phyloP scores from a whole-genome alignment of 2,797 vertebrate species.

The Sebastes nivosus region DNA sequence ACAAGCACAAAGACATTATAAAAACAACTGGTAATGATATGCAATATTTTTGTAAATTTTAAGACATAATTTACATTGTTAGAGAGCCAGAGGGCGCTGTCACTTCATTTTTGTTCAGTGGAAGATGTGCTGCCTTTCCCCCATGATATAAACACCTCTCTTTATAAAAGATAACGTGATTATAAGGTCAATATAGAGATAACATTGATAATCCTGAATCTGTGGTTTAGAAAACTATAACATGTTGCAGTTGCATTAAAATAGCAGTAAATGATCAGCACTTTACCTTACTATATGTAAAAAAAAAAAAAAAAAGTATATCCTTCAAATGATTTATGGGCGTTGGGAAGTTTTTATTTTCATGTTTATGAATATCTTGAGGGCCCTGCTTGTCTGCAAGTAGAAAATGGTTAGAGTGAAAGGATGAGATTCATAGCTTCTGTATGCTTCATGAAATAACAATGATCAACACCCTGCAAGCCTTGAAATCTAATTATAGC shows the following conservation, averaged over 20 bases:
- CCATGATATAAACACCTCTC: background rate
- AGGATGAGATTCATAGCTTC: constrained; percentile 36
- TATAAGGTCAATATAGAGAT: background rate
- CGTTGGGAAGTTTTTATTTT: constrained; percentile 23
- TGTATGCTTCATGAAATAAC: constrained; percentile 63
- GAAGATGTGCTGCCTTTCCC: background rate
- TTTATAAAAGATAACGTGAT: background rate
- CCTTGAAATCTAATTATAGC: constrained; percentile 68
- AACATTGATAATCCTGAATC: background rate
- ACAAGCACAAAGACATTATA: background rate
- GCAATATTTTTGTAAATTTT: background rate
- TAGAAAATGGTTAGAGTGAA: constrained; percentile 20
- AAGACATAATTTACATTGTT: background rate
- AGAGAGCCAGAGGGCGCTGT: constrained; percentile 58
- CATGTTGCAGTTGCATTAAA: background rate
- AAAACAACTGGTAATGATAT: background rate
- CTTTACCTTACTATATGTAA: background rate
- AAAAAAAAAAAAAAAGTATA: background rate
- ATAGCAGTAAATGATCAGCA: background rate
- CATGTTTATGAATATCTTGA: constrained; percentile 17
- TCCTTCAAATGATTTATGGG: constrained; percentile 16
- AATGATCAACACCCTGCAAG: constrained; percentile 63
- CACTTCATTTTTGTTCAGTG: constrained; percentile 4
- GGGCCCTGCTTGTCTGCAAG: constrained; percentile 6
- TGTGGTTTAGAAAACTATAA: background rate